Base-by-base conservation (phyloP, 2,113 vertebrate genomes). In the Sphaerodactylus townsendi region DNA sequence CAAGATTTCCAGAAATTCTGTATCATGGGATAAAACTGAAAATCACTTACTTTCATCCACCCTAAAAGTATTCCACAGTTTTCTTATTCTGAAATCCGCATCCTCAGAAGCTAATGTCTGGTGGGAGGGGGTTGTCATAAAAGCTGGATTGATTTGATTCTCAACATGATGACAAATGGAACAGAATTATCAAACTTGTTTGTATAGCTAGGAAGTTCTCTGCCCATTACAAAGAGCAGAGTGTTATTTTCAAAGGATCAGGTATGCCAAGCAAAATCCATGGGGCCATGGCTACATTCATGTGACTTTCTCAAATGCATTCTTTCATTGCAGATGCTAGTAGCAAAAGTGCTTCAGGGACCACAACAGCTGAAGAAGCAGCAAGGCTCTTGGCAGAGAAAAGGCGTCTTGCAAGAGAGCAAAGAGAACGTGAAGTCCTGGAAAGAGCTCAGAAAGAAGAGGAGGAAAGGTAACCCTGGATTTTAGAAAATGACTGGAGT, bases 331-430 rank as follows among this genome's bases (percentile, higher is more conserved):
- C 90, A 98, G 97, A 98, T 82, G 82, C 93, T 68, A 83, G 81
- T 87, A 90, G 93, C 86, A 98, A 97, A 95, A 81, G 80, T 37
- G 62, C 91, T 25, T 86, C 95, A 14, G 97, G 96, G 89, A 97
- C 96, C 84, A 97, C 96, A 87, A 97, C 95, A 0, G 97, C 97
- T 4, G 96, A 98, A 46, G 97, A 97, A 90, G 97, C 97, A 25
- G 96, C 97, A 28, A 98, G 97, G 95, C 97, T 98, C 90, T 94
- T 98, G 92, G 93, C 97, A 3, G 97, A 98, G 93, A 98, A 97
- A 86, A 96, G 96, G 2, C 96, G 97, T 65, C 91, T 98, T 84
- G 97, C 96, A 85, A 95, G 96, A 21, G 98, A 98, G 91, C 97
- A 98, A 79, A 97, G 96, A 56, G 97, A 98, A 71, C 95, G 93